phyloP scores from a whole-genome alignment of 2,888 invertebrate genomes.

The Chymomyza fuscimana region DNA sequence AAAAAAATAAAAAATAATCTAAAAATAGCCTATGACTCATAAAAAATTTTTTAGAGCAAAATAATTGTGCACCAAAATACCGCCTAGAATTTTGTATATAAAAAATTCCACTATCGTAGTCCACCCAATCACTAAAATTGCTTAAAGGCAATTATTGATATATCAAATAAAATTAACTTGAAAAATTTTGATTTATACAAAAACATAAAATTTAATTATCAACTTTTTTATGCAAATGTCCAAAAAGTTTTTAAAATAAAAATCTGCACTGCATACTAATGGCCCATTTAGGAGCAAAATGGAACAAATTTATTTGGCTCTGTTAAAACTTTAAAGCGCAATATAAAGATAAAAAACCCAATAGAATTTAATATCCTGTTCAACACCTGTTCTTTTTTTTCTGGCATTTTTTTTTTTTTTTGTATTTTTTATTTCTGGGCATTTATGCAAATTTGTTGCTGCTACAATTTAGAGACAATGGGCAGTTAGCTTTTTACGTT shows the following conservation, averaged over 20 bases:
- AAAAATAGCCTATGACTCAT: background rate
- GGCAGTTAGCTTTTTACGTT: constrained; percentile 53
- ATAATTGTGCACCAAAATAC: background rate
- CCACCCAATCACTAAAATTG: background rate
- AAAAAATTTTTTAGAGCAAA: background rate
- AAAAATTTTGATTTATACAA: background rate
- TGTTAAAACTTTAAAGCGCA: constrained; percentile 17
- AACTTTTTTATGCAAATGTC: constrained; percentile 48
- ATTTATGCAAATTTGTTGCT: constrained; percentile 54
- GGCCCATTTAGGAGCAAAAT: constrained; percentile 25
- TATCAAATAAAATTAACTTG: background rate
- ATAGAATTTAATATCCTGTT: constrained; percentile 66
- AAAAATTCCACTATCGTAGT: background rate
- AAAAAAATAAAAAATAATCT: background rate
- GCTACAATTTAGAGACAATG: constrained; percentile 5
- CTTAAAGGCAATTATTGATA: background rate
- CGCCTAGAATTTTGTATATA: background rate
- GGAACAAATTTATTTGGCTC: constrained; percentile 52
- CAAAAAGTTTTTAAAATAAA: constrained; percentile 23
- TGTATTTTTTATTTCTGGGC: constrained; percentile 12
- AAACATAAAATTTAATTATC: constrained; percentile 40
- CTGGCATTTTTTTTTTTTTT: constrained; percentile 4
- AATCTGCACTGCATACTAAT: constrained; percentile 54
- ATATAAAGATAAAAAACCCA: constrained; percentile 24
- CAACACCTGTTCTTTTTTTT: constrained; percentile 60